These are phyloP conservation scores for Anarsia innoxiella DNA, from an alignment of 2,888 invertebrate genomes.

Conservation along the genomic window DNA sequence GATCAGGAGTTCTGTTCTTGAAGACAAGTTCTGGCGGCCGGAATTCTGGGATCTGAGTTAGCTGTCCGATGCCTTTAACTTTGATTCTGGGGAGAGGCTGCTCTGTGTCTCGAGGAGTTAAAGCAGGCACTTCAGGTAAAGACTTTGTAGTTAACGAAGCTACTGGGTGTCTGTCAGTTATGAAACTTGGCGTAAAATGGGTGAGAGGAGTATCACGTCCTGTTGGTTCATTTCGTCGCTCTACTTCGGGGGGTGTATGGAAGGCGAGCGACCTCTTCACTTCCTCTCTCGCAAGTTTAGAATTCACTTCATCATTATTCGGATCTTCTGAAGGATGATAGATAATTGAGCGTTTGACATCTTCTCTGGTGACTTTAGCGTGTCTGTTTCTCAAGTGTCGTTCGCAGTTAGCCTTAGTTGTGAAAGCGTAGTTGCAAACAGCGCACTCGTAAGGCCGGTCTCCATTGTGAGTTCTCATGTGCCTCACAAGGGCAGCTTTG, in stretches of 20 bases:
- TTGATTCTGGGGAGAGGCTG: conserved; percentile 66
- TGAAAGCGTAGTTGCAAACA: conserved; percentile 97
- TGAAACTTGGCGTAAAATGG: conserved; percentile 60
- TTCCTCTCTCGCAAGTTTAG: conserved; percentile 71
- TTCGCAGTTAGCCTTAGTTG: conserved; percentile 98
- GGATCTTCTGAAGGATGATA: conserved; percentile 92
- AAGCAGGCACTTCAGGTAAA: conserved; percentile 46
- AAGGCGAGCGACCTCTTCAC: conserved; percentile 73
- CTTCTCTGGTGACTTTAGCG: conserved; percentile 88
- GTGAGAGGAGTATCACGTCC: conserved; percentile 60
- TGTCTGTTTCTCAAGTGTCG: conserved; percentile 94
- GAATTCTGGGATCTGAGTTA: conserved; percentile 74
- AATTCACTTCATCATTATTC: conserved; percentile 81
- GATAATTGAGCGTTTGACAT: conserved; percentile 90
- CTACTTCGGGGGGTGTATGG: conserved; percentile 69
- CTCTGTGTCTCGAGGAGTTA: conserved; percentile 56
- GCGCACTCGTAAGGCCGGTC: conserved; percentile 96
- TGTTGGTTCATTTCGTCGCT: conserved; percentile 53
- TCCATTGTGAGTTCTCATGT: conserved; percentile 95
- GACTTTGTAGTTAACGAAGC: conserved; percentile 46
- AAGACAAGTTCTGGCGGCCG: conserved; percentile 51
- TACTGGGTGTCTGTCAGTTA: conserved; percentile 65
- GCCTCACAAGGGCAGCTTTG: conserved; percentile 92
- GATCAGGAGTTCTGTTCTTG: conserved; percentile 42
- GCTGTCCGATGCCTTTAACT: conserved; percentile 78